These are phyloP conservation scores for Octodon degus DNA, from an alignment of 2,113 vertebrate genomes.

Conservation along the genomic window DNA sequence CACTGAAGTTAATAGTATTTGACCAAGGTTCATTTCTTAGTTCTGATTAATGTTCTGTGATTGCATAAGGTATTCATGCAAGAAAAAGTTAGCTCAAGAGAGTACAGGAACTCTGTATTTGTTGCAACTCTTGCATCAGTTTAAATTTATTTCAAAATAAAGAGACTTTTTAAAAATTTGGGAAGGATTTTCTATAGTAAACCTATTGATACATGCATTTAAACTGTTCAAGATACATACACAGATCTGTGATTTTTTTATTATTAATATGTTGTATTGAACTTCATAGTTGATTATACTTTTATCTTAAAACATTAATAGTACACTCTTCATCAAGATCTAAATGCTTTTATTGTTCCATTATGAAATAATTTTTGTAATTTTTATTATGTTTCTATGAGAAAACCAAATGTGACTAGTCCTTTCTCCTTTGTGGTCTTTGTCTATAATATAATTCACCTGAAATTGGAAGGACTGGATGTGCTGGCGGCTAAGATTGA, in stretches of 20 bases:
- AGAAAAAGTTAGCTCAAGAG: not conserved
- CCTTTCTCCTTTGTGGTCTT: not conserved
- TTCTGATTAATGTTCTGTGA: not conserved
- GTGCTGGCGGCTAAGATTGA: not conserved
- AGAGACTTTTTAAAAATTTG: not conserved
- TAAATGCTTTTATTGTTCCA: not conserved
- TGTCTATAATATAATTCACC: not conserved
- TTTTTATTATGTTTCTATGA: not conserved
- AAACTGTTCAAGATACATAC: not conserved
- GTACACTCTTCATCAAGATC: not conserved
- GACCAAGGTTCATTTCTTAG: not conserved
- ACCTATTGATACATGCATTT: not conserved
- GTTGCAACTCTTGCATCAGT: conserved; percentile 15
- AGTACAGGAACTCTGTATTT: not conserved
- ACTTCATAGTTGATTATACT: not conserved
- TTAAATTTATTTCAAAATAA: conserved; percentile 48
- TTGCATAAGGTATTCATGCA: not conserved
- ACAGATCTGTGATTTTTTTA: not conserved
- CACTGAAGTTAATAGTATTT: not conserved
- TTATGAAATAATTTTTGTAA: not conserved
- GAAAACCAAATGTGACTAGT: not conserved
- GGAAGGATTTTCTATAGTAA: not conserved
- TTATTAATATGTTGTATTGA: not conserved
- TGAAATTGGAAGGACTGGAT: not conserved
- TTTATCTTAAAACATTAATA: not conserved